Evolutionary conservation across 30 jellyfish, hydroid and myxozoan species (phyloP), one percentile per base, ranked within the genome.

Genomic region (Cassiopea andromeda): DNA sequence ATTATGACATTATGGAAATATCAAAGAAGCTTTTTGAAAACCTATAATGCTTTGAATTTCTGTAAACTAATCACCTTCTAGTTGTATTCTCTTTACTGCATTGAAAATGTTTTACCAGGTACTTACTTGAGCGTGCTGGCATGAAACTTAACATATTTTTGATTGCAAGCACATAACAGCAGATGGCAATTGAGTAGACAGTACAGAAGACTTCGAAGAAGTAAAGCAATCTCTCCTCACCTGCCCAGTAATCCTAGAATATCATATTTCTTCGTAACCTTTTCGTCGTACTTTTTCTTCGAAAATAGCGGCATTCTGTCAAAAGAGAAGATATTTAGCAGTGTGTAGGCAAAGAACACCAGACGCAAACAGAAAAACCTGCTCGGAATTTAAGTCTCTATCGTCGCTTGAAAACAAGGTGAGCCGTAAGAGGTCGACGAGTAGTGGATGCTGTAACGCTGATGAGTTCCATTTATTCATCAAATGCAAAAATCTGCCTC

Each of bases 251-350:
- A 47, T 17, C 94, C 94, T 19, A 87, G 76, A 46, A 90, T 47
- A 69, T 94, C 91, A 92, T 75, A 94, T 83, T 90, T 90, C 75
- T 94, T 94, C 60, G 97, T 85, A 18, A 94, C 70, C 82, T 94
- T 94, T 77, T 94, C 97, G 77, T 91, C 98, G 83, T 77, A 94
- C 59, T 89, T 94, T 82, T 94, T 92, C 95, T 94, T 91, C 60
- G 94, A 91, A 77, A 94, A 94, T 54, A 94, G 91, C 71, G 98
- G 98, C 96, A 89, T 89, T 59, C 95, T 93, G 92, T 74, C n/a
- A 60, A 14, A 5, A 17, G 15, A 48, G 17, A 43, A 66, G 2
- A 59, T 6, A 14, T 46, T 13, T 3, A 17, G 74, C 46, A 0
- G 79, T 12, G n/a, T 18, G 2, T 2, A n/a, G 54, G 49, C 12